Conservation (phyloP, 2,113 vertebrate genomes). For the Saguinus midas region DNA sequence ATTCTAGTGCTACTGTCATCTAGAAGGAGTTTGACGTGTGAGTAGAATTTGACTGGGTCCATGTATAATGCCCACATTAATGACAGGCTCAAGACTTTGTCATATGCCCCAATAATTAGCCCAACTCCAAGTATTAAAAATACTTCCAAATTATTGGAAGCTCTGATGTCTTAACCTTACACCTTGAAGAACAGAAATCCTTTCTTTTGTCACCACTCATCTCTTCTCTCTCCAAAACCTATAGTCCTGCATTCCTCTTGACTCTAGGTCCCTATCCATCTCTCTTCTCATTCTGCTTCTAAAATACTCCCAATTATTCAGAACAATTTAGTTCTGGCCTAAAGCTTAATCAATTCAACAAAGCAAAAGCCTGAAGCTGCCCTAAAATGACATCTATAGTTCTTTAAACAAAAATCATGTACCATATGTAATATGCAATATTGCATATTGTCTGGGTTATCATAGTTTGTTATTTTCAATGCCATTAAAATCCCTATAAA, state of each 20-base stretch:
- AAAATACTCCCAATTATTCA: not conserved
- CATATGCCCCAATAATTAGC: not conserved
- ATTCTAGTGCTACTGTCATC: not conserved
- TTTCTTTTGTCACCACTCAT: not conserved
- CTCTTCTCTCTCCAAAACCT: not conserved
- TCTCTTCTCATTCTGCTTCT: not conserved
- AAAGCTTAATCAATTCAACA: not conserved
- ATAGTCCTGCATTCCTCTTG: not conserved
- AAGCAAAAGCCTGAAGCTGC: not conserved
- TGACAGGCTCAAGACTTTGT: not conserved
- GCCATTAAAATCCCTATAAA: not conserved
- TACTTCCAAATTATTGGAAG: not conserved
- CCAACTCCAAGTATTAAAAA: not conserved
- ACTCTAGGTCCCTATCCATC: not conserved
- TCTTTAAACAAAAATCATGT: not conserved
- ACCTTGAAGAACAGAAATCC: not conserved
- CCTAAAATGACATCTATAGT: not conserved
- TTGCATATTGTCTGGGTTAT: not conserved
- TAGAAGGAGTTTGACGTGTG: not conserved
- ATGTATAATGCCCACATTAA: not conserved
- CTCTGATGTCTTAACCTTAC: not conserved
- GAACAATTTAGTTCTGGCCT: not conserved
- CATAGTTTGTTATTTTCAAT: not conserved
- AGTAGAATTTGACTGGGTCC: not conserved
- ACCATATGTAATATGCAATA: no score